Conservation (phyloP, 2,113 vertebrate species). For the Struthio camelus region DNA sequence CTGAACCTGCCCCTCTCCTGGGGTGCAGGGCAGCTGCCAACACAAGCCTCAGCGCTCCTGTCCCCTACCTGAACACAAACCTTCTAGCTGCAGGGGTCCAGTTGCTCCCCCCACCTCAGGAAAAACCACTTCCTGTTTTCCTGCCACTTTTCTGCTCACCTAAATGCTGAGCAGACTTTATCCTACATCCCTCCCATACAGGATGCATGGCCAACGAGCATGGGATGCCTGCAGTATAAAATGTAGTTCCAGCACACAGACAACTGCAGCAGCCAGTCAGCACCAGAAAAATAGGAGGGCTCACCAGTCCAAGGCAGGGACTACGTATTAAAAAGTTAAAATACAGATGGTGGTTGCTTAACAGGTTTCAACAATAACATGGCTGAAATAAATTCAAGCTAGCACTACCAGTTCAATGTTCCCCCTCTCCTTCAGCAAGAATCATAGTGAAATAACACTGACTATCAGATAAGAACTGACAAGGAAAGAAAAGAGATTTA, state of each 20-base stretch:
- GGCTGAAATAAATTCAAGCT: neutral
- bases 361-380: neutral
- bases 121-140: neutral
- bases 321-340: no score
- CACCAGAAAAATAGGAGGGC: neutral
- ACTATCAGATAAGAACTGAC: no score
- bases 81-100: neutral
- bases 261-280: neutral
- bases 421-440: neutral
- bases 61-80: no score
- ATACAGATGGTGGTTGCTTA: neutral
- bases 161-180: rapidly evolving
- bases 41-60: neutral
- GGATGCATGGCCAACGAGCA: rapidly evolving
- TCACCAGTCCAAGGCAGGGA: no score
- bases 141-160: no score
- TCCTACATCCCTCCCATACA: no score
- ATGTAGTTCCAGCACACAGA: rapidly evolving
- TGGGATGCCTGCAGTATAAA: rapidly evolving
- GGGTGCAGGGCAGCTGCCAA: no score
- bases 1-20: neutral
- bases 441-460: no score
- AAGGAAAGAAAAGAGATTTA: neutral
- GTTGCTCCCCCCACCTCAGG: rapidly evolving
- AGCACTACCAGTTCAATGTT: neutral